Conservation (phyloP, 1,140 invertebrate species). For the Phthorimaea operculella region DNA sequence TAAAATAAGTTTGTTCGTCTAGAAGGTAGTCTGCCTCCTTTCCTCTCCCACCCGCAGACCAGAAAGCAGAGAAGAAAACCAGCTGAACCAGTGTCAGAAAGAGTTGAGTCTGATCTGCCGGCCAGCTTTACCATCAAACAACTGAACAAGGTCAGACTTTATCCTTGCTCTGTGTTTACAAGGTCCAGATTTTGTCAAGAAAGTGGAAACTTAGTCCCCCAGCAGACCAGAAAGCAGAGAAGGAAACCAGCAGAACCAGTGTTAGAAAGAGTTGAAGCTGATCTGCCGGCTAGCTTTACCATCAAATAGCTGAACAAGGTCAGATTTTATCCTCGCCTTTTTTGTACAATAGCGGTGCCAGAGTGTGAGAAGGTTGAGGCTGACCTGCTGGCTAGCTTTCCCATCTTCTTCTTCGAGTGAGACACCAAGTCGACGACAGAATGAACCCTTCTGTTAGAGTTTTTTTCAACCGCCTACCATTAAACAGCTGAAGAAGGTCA, state of each 20-base stretch:
- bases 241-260: conserved; percentile 3
- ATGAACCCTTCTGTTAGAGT: too few relatives aligned
- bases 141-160: conserved; percentile 16
- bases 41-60: conserved; percentile 27
- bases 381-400: conserved; percentile 37
- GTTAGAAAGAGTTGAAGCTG: conserved; percentile 16
- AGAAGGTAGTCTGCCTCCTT: conserved; percentile 17
- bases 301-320: conserved; percentile 30
- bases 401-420: too few relatives aligned
- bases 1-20: too few relatives aligned
- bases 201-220: conserved; percentile 29
- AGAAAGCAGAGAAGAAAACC: conserved; percentile 10
- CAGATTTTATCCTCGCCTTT: too few relatives aligned
- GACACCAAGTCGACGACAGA: too few relatives aligned
- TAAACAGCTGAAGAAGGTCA: conserved; percentile 28
- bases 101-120: conserved; percentile 28
- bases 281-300: conserved; percentile 41
- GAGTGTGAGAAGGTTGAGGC: conserved; percentile 18
- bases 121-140: conserved; percentile 43
- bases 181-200: conserved; percentile 47
- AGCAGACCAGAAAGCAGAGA: conserved; percentile 24
- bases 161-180: too few relatives aligned
- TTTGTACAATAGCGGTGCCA: conserved; percentile 5
- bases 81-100: conserved; percentile 8
- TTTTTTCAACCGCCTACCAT: too few relatives aligned